phyloP scores from a whole-genome alignment of 92 coral and sea anemone genomes.

The Chrysogorgia sp. region DNA sequence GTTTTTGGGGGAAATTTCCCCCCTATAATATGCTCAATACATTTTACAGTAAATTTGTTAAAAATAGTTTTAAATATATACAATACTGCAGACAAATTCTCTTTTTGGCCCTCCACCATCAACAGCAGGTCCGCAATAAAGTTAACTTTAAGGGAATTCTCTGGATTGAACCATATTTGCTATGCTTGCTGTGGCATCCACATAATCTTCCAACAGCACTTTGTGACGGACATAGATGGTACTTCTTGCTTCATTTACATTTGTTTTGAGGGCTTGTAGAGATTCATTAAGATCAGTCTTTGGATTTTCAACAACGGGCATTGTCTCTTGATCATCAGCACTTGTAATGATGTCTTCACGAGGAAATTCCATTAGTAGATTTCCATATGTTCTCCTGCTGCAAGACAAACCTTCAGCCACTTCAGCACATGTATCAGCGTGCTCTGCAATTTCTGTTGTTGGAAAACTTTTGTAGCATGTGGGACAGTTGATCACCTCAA shows the following conservation, averaged over 20 bases:
- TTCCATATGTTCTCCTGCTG: slow-evolving; percentile 13
- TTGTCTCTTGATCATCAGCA: too few species aligned
- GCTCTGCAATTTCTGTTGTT: slow-evolving; percentile 12
- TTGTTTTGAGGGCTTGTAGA: too few species aligned
- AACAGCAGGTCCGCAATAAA: background rate
- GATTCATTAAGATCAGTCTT: too few species aligned
- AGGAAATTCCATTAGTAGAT: background rate
- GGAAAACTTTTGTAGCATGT: slow-evolving; percentile 12
- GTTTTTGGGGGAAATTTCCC: too few species aligned
- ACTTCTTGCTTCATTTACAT: too few species aligned
- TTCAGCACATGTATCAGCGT: slow-evolving; percentile 25
- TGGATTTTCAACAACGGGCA: too few species aligned
- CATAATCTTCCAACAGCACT: slow-evolving; percentile 4
- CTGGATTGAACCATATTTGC: background rate
- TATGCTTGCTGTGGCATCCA: background rate
- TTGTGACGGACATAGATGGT: too few species aligned
- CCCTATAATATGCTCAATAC: too few species aligned
- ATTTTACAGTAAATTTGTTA: too few species aligned
- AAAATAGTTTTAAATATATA: too few species aligned
- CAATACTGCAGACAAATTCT: background rate
- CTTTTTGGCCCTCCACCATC: background rate
- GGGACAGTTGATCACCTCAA: slow-evolving; percentile 7
- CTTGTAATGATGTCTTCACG: too few species aligned
- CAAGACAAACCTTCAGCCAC: background rate
- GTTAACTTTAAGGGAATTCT: background rate